Percentiles rank a stretch among this genome's conserved stretches.
phyloP scores from a whole-genome alignment of 2,888 invertebrate genomes.

The Beris chalybata region DNA sequence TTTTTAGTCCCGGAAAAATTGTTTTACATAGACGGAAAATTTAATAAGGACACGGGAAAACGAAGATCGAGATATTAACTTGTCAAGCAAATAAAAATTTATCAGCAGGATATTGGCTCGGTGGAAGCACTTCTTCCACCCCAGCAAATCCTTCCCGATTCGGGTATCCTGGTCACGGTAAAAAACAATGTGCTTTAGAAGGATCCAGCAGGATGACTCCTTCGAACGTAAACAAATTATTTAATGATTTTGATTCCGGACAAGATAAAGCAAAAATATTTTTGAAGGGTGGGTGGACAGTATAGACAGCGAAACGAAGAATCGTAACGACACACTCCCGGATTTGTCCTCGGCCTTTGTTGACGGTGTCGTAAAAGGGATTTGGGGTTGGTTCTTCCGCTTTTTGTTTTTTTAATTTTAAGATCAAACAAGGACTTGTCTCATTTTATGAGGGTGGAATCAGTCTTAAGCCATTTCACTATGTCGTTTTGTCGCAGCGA shows the following conservation, averaged over 20 bases:
- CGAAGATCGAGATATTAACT: conserved; percentile 44
- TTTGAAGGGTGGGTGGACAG: background rate
- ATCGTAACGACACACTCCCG: conserved; percentile 3
- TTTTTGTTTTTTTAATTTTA: conserved; percentile 12
- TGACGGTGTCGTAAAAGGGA: conserved; percentile 5
- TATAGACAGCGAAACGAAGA: background rate
- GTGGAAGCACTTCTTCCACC: conserved; percentile 8
- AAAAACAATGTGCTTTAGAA: conserved; percentile 16
- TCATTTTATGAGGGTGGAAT: background rate
- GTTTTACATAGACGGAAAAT: conserved; percentile 36
- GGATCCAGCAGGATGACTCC: conserved; percentile 8
- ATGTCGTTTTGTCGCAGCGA: conserved; percentile 8
- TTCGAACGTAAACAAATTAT: conserved; percentile 33
- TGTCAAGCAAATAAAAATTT: conserved; percentile 47
- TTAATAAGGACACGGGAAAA: conserved; percentile 41
- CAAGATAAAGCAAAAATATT: conserved; percentile 17
- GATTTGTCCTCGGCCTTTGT: conserved; percentile 2
- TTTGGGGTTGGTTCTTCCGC: background rate
- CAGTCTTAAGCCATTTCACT: conserved; percentile 5
- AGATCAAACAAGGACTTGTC: conserved; percentile 26
- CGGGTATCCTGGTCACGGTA: background rate
- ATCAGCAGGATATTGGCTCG: conserved; percentile 38
- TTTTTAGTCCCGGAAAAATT: conserved; percentile 22
- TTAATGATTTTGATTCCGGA: conserved; percentile 33
- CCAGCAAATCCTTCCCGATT: background rate